These are phyloP conservation scores for Perizoma flavofasciatum DNA, from an alignment of 2,888 invertebrate species.

Conservation along the genomic window DNA sequence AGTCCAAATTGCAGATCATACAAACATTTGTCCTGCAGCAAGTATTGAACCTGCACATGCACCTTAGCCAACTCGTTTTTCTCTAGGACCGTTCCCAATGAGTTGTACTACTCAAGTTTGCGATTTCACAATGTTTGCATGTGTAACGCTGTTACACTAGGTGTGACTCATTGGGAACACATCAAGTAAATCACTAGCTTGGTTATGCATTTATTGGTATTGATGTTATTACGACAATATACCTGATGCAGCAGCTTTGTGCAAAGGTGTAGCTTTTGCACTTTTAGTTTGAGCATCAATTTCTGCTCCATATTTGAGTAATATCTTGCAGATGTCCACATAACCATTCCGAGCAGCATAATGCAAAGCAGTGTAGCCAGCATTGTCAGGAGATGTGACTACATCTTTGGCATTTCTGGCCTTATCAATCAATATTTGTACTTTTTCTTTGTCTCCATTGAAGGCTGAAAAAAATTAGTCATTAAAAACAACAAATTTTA, in stretches of 20 bases:
- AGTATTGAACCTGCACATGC: too few species aligned
- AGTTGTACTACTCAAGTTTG: too few species aligned
- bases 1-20: too few species aligned
- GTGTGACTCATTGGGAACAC: too few species aligned
- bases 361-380: slow-evolving; percentile 94
- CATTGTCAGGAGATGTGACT: slow-evolving; percentile 86
- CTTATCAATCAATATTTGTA: slow-evolving; percentile 82
- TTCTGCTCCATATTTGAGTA: slow-evolving; percentile 88
- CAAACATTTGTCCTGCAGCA: too few species aligned
- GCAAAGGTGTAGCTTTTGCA: slow-evolving; percentile 91
- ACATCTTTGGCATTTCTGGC: slow-evolving; percentile 74
- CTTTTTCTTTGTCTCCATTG: slow-evolving; percentile 87
- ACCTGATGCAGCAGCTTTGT: slow-evolving; percentile 91
- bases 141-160: too few species aligned
- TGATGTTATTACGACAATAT: too few species aligned
- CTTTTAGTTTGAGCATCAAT: slow-evolving; percentile 90
- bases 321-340: slow-evolving; percentile 86
- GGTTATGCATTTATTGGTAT: too few species aligned
- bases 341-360: slow-evolving; percentile 94
- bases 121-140: too few species aligned
- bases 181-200: too few species aligned
- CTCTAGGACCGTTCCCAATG: too few species aligned
- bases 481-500: background rate
- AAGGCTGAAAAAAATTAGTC: slow-evolving; percentile 82
- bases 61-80: too few species aligned